Conservation (phyloP, 2,888 invertebrate species). For the Lasius fuliginosus region DNA sequence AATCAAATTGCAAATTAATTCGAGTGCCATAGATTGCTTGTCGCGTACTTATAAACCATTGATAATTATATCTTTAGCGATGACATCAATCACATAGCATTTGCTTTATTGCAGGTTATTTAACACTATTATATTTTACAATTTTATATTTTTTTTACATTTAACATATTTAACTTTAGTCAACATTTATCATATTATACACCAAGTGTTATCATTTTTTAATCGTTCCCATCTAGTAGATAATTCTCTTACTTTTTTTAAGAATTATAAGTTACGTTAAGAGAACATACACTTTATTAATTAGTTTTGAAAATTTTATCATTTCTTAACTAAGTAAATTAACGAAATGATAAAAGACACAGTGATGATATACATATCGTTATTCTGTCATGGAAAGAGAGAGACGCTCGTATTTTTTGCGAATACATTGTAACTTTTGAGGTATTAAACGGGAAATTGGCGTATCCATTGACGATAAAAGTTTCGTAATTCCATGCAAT, state of each 20-base stretch:
- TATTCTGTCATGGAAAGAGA: not conserved
- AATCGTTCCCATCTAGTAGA: not conserved
- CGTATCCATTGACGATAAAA: slow-evolving; percentile 11
- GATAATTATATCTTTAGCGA: slow-evolving; percentile 31
- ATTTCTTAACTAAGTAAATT: not conserved
- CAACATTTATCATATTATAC: not conserved
- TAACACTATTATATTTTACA: not conserved
- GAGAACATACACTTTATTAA: not conserved
- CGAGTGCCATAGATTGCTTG: slow-evolving; percentile 18
- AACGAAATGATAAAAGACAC: not conserved
- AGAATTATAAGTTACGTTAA: not conserved
- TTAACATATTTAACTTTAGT: not conserved
- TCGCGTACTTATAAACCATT: slow-evolving; percentile 25
- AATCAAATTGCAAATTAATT: slow-evolving; percentile 38
- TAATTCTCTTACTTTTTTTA: not conserved
- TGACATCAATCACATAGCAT: not conserved
- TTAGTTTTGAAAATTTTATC: not conserved
- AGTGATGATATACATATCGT: not conserved
- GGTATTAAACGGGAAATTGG: not conserved
- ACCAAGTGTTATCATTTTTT: not conserved
- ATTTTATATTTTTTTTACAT: not conserved
- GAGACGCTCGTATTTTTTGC: not conserved
- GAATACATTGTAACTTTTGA: slow-evolving; percentile 4
- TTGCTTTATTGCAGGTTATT: not conserved
- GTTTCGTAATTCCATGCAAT: slow-evolving; percentile 50